Evolutionary conservation across 1,140 invertebrate species (phyloP).

Genomic region (Antheraea pernyi): DNA sequence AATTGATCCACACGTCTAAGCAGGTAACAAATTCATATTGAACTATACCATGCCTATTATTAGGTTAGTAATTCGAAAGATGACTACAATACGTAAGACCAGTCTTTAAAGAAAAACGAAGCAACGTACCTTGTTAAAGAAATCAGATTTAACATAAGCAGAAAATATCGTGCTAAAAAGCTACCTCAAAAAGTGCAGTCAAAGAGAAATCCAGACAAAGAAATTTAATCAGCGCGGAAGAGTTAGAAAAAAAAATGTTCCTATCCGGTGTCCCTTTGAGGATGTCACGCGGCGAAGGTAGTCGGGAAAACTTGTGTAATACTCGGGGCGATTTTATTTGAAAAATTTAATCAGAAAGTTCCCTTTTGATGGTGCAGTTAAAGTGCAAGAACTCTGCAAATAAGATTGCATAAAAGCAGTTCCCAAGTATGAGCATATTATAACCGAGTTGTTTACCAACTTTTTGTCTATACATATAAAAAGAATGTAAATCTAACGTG

Average conservation of each 20-base stretch:
- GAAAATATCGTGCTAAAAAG: no score
- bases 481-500: no score
- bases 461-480: no score
- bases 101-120: no score
- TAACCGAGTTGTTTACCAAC: neutral
- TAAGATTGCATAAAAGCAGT: neutral
- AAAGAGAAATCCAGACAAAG: neutral
- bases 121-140: no score
- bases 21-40: no score
- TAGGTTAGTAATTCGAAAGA: no score
- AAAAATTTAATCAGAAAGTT: neutral
- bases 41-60: no score
- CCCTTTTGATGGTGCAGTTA: neutral
- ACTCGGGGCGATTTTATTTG: neutral
- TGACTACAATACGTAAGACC: no score
- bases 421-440: neutral
- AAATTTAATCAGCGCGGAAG: neutral
- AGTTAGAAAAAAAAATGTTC: neutral
- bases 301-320: neutral
- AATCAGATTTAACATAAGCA: no score
- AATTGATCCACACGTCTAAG: no score
- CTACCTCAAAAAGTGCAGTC: no score
- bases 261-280: neutral
- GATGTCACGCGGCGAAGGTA: neutral
- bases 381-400: neutral